Base-by-base conservation (phyloP, 2,888 invertebrate genomes). In the Linnaemya tessellans region DNA sequence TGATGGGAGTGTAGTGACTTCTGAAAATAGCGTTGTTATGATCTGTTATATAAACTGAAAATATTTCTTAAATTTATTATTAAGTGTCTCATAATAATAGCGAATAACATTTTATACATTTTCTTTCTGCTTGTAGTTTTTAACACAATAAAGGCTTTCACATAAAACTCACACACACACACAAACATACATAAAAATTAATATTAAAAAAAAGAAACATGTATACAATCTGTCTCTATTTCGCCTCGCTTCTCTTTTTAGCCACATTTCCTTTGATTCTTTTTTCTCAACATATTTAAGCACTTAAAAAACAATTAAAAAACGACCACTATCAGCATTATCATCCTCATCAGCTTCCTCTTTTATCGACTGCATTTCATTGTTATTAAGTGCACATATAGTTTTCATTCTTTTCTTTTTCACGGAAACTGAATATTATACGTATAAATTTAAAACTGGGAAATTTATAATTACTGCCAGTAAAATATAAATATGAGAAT, bases 221-320 rank as follows among this genome's bases (percentile, higher is more conserved):
- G 13, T 41, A 41, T 13, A 8, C 9, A 38, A 62, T n/a, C 7
- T 35, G 1, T 38, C 20, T 20, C 20, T 3, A 30, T 30, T 35
- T 7, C n/a, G n/a, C 35, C 18, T 25, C 49, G 5, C 9, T 3
- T 35, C 11, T 0, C 4, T 51, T 35, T 41, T 41, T 18, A 1
- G 1, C 9, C 30, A 54, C 54, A 41, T 15, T 60, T 7, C 1
- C 46, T 58, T 46, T 71, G 25, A 35, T 43, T 30, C 30, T 25
- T 43, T 58, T 43, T 30, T 18, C 13, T 43, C 43, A 49, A 56
- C 35, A 46, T 65, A 49, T 13, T n/a, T 43, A 58, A 35, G 20
- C 35, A 41, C 35, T 75, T 75, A 15, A 67, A 77, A 67, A 30
- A 3, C 49, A 58, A 49, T 68, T 78, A 60, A 41, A 13, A 78